Evolutionary conservation across 1,140 invertebrate genomes (phyloP).

Genomic region (Trichoplusia ni): DNA sequence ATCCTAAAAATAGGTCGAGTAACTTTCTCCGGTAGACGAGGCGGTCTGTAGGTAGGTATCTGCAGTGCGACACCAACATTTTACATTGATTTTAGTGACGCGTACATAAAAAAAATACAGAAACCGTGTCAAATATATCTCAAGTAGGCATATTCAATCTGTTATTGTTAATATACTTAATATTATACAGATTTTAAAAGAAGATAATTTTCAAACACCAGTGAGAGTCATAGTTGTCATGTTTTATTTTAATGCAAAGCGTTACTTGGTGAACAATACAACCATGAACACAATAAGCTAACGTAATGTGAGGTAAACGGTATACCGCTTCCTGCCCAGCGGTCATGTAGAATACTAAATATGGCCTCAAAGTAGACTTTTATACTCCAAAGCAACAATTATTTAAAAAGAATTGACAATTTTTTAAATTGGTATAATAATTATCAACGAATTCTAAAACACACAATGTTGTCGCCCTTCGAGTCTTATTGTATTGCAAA

Average conservation of each 20-base stretch:
- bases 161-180: too few species aligned
- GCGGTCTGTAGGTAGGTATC: conserved; percentile 58
- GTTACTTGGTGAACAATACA: conserved; percentile 57
- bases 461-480: too few species aligned
- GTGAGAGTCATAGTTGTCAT: conserved; percentile 25
- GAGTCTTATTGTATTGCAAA: not conserved
- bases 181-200: too few species aligned
- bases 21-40: conserved; percentile 54
- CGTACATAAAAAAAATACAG: too few species aligned
- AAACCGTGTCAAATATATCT: too few species aligned
- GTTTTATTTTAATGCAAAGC: conserved; percentile 57
- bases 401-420: too few species aligned
- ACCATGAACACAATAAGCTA: conserved; percentile 65
- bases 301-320: conserved; percentile 70
- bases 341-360: conserved; percentile 60
- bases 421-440: too few species aligned
- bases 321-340: conserved; percentile 57
- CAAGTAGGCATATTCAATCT: too few species aligned
- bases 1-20: conserved; percentile 48
- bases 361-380: conserved; percentile 46
- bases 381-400: conserved; percentile 22
- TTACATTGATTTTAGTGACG: conserved; percentile 69
- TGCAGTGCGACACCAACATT: conserved; percentile 72
- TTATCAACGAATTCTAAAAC: too few species aligned
- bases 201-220: not conserved